Conservation (phyloP, 2,888 invertebrate species). For the Rhabditophanes sp. region DNA sequence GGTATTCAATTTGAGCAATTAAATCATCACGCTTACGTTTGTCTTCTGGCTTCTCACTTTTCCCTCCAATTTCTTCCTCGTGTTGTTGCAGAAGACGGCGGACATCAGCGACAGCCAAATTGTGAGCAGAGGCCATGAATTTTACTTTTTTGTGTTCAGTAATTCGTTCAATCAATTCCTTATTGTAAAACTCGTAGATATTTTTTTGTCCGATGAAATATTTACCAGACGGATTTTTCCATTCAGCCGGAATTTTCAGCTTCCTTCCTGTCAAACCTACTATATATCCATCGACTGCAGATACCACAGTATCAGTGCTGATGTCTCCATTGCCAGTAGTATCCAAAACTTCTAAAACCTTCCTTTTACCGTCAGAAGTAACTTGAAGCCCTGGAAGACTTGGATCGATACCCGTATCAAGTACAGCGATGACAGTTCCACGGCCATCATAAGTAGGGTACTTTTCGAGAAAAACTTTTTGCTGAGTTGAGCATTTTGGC, state of each 20-base stretch:
- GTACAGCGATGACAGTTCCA: slow-evolving; percentile 75
- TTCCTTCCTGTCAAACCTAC: slow-evolving; percentile 68
- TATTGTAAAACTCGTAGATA: slow-evolving; percentile 70
- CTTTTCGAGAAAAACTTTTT: slow-evolving; percentile 22
- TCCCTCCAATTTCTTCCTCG: slow-evolving; percentile 49
- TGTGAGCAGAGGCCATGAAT: slow-evolving; percentile 68
- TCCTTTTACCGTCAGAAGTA: slow-evolving; percentile 71
- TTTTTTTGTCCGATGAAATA: slow-evolving; percentile 62
- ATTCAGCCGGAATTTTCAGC: slow-evolving; percentile 65
- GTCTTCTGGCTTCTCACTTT: slow-evolving; percentile 48
- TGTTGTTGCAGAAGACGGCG: slow-evolving; percentile 58
- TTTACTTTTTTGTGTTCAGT: slow-evolving; percentile 57
- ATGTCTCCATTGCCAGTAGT: slow-evolving; percentile 94
- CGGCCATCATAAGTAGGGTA: slow-evolving; percentile 58
- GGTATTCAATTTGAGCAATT: slow-evolving; percentile 63
- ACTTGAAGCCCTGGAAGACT: slow-evolving; percentile 80
- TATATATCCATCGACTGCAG: slow-evolving; percentile 55
- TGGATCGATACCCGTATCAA: slow-evolving; percentile 95
- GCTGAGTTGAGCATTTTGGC: slow-evolving; percentile 12
- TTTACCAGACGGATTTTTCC: slow-evolving; percentile 68
- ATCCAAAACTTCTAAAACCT: slow-evolving; percentile 83
- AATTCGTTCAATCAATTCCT: slow-evolving; percentile 64
- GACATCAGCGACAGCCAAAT: slow-evolving; percentile 62
- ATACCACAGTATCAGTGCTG: slow-evolving; percentile 62
- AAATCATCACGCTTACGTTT: slow-evolving; percentile 73